Conservation (phyloP, 2,797 vertebrate genomes). For the Presbytis comata region DNA sequence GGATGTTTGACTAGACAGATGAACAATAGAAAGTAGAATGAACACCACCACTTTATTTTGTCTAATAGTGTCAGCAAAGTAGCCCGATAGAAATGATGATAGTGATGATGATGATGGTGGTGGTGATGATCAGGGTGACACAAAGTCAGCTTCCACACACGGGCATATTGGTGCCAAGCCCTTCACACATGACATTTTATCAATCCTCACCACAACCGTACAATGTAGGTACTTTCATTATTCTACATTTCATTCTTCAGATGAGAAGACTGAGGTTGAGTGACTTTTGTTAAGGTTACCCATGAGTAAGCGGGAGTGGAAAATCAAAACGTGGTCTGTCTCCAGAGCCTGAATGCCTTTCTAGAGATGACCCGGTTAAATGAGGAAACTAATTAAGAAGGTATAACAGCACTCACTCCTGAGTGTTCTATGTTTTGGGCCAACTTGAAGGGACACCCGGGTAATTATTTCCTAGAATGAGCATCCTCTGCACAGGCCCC, state of each 20-base stretch:
- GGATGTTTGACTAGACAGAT: not conserved
- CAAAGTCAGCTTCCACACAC: not conserved
- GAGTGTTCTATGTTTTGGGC: not conserved
- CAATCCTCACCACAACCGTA: not conserved
- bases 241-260: not conserved
- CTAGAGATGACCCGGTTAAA: constrained; percentile 39
- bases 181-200: not conserved
- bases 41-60: not conserved
- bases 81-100: not conserved
- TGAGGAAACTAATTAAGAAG: constrained; percentile 40
- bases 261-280: not conserved
- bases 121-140: not conserved
- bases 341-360: not conserved
- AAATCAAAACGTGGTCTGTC: not conserved
- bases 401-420: not conserved
- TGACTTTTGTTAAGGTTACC: accelerated
- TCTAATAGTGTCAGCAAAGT: not conserved
- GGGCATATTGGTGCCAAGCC: not conserved
- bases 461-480: constrained; percentile 66
- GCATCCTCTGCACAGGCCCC: constrained; percentile 15
- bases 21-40: not conserved
- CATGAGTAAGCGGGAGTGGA: too few species aligned
- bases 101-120: accelerated
- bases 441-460: constrained; percentile 23
- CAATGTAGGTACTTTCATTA: accelerated